phyloP scores from a whole-genome alignment of 2,888 invertebrate species.

The Cordilura impudica region DNA sequence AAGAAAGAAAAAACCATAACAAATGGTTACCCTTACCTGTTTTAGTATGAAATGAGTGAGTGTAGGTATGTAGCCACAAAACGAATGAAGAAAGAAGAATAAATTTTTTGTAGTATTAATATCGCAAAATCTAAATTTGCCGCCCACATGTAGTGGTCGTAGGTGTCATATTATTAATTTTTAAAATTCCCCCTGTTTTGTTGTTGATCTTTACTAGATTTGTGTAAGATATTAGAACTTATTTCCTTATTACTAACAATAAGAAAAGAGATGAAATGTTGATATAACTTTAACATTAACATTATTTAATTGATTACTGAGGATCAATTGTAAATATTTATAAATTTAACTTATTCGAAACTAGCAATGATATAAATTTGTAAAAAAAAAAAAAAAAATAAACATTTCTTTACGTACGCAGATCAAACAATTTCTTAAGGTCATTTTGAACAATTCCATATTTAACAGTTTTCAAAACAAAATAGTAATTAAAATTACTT shows the following conservation, averaged over 20 bases:
- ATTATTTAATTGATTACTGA: no score
- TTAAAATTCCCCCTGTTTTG: constrained; percentile 46
- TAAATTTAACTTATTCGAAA: no score
- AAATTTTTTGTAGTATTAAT: constrained; percentile 61
- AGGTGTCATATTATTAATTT: constrained; percentile 63
- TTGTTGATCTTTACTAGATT: constrained; percentile 25
- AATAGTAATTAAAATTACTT: constrained; percentile 58
- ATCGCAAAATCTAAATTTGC: constrained; percentile 65
- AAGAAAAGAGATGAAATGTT: constrained; percentile 28
- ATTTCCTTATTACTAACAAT: constrained; percentile 54
- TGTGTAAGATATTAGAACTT: constrained; percentile 39
- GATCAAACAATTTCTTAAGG: constrained; percentile 28
- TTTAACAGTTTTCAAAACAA: constrained; percentile 34
- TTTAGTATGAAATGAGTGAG: not conserved
- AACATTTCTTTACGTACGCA: not conserved
- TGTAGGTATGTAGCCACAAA: no score
- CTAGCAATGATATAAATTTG: no score
- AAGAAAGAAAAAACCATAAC: no score
- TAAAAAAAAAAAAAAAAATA: no score
- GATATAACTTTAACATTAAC: no score
- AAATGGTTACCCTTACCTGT: no score
- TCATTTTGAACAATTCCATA: constrained; percentile 3
- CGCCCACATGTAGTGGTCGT: constrained; percentile 65
- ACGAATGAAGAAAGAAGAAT: constrained; percentile 21
- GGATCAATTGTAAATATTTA: no score